Evolutionary conservation across 2,888 invertebrate species (phyloP), one percentile per base, ranked within the genome.

Genomic region (Amphipyra berbera): DNA sequence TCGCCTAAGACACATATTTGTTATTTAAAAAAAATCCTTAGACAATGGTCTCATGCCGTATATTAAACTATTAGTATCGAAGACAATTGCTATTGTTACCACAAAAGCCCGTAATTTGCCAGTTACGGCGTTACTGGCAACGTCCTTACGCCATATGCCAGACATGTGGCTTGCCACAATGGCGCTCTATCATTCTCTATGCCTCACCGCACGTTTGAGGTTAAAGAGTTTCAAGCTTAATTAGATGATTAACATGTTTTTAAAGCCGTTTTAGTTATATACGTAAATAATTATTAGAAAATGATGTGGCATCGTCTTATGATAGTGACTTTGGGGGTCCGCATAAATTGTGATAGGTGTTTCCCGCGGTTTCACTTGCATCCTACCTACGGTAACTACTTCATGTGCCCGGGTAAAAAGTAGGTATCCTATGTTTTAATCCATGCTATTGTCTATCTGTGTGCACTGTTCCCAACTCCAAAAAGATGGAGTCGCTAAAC

Each of bases 71-170:
- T 77, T 64, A 68, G 50, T 58, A 62, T 47, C 56, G 44, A 42
- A 47, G 61, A 76, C 75, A 79, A 81, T 76, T 76, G 75, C 50
- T 41, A 81, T 78, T 82, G 76, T 84, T 73, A 52, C 56, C 74
- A 82, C 79, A 87, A 86, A 83, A 74, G 66, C 61, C 79, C 63
- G 85, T 88, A 85, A 86, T 86, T 84, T 79, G 70, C 79, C 82
- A 81, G 82, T 88, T 85, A 82, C 78, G 76, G 75, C 69, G 72
- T 65, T 73, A 82, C 83, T 82, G 73, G 81, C 82, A 78, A 78
- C 78, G 75, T 79, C 61, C 81, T 74, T 67, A 56, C 73, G 82
- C 88, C 93, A 93, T 91, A 90, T 93, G 92, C 79, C 76, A 67
- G 87, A 83, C 92, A 93, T 92, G 91, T 93, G 92, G 86, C 79